Evolutionary conservation across 1,140 invertebrate genomes (phyloP), one percentile per base, ranked within the genome.

Genomic region (Bursaphelenchus mucronatus): DNA sequence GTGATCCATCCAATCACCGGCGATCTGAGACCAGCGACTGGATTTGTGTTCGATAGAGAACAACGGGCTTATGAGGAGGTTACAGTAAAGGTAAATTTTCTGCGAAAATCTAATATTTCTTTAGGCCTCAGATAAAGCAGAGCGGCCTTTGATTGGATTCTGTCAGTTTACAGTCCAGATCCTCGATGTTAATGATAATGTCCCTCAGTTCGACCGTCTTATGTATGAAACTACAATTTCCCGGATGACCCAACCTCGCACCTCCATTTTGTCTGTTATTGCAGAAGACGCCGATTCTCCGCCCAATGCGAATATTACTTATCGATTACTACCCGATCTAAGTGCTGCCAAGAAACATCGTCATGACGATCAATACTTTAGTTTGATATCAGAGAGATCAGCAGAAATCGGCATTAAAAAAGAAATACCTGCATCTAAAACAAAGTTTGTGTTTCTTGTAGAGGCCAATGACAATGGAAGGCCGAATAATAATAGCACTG

Each of bases 111-210:
- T 44, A 6, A 13, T 10, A 9, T 10, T 6, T 52, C 57, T 69
- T 40, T 47, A 73, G 52, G 75, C 76, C 13, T 78, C 78, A 7
- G 76, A 79, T 51, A 71, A 69, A 46, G 76, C 76, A 13, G 78
- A 80, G 41, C 69, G 76, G 7, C 76, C 76, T 8, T 50, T 79
- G 44, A 79, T 79, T 54, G 76, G 78, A 43, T 79, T 79, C 57
- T 79, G 76, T 64, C 75, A 78, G 49, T 79, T 79, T 58, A 74
- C 70, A 10, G 78, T 79, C 4, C 67, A 75, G 61, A 68, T 79
- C 6, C 49, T 70, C 11, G 77, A 78, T 46, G 66, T 73, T 13
- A 79, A 79, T 55, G 76, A 80, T 47, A 78, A 80, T 63, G 54
- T 69, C 10, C 76, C 78, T 11, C 56, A 73, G 44, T 79, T 79